phyloP scores from a whole-genome alignment of 1,140 invertebrate species.

The Zaprionus africanus region DNA sequence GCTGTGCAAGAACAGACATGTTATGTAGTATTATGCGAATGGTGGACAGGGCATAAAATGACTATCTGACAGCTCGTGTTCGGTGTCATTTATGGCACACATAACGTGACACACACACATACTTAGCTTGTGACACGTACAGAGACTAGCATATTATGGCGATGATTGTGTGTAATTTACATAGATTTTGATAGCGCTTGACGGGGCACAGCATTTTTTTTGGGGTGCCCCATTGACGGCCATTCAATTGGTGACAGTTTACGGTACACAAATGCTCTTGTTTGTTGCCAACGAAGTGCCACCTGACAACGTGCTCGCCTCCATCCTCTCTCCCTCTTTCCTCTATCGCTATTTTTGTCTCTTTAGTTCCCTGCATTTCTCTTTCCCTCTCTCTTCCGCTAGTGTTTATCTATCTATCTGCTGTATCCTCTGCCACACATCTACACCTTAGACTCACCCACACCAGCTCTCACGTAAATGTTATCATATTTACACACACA shows the following conservation, averaged over 20 bases:
- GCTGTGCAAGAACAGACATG: conserved; percentile 31
- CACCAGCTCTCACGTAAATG: conserved; percentile 16
- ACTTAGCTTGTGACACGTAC: conserved; percentile 31
- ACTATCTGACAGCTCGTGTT: conserved; percentile 60
- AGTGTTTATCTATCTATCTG: not conserved
- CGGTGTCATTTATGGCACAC: conserved; percentile 69
- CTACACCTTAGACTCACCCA: not conserved
- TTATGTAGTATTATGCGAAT: conserved; percentile 39
- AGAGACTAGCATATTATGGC: conserved; percentile 41
- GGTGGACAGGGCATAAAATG: conserved; percentile 65
- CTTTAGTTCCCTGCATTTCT: not conserved
- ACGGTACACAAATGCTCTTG: conserved; percentile 32
- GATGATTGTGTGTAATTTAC: conserved; percentile 80
- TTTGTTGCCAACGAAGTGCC: conserved; percentile 18
- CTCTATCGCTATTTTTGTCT: not conserved
- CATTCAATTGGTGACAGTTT: conserved; percentile 55
- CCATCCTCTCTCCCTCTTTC: conserved; percentile 33
- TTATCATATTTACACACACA: conserved; percentile 31
- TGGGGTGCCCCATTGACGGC: conserved; percentile 64
- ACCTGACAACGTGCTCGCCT: conserved; percentile 47
- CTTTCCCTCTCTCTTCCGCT: not conserved
- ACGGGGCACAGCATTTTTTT: conserved; percentile 29
- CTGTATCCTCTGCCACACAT: conserved; percentile 22
- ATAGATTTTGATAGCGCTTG: conserved; percentile 74
- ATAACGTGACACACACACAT: conserved; percentile 11